Conservation (phyloP, 2,888 invertebrate genomes). For the Nemotelus nigrinus region DNA sequence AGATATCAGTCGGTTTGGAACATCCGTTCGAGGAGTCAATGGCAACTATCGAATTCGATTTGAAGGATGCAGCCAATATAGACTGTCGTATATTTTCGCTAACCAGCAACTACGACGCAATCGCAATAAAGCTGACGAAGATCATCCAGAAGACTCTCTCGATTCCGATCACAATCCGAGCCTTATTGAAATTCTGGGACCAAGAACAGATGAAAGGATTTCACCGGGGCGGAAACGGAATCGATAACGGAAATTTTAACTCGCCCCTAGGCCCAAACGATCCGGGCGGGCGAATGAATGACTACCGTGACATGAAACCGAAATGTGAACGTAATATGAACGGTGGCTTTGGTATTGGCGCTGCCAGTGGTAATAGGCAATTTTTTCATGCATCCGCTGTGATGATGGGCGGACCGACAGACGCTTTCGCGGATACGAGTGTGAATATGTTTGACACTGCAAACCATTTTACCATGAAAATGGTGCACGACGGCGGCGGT, state of each 20-base stretch:
- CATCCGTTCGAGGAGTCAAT: constrained; percentile 93
- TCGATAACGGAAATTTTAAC: constrained; percentile 71
- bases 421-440: constrained; percentile 41
- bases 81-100: constrained; percentile 81
- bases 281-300: constrained; percentile 67
- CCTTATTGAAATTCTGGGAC: constrained; percentile 88
- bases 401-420: constrained; percentile 46
- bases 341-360: constrained; percentile 35
- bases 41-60: constrained; percentile 90
- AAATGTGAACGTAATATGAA: constrained; percentile 47
- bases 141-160: constrained; percentile 89
- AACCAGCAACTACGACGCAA: constrained; percentile 65
- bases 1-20: constrained; percentile 89
- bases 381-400: constrained; percentile 49
- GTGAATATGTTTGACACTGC: constrained; percentile 48
- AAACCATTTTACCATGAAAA: constrained; percentile 46
- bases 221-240: constrained; percentile 65
- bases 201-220: constrained; percentile 70
- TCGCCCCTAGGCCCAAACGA: constrained; percentile 76
- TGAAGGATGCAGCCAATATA: constrained; percentile 81
- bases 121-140: constrained; percentile 66
- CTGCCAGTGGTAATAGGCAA: constrained; percentile 52
- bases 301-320: constrained; percentile 48
- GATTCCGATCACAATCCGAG: constrained; percentile 90
- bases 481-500: constrained; percentile 21